Percentiles rank a stretch among this genome's conserved stretches.
Evolutionary conservation across 2,888 invertebrate species (phyloP).

Genomic region (Sarcophaga carnaria): DNA sequence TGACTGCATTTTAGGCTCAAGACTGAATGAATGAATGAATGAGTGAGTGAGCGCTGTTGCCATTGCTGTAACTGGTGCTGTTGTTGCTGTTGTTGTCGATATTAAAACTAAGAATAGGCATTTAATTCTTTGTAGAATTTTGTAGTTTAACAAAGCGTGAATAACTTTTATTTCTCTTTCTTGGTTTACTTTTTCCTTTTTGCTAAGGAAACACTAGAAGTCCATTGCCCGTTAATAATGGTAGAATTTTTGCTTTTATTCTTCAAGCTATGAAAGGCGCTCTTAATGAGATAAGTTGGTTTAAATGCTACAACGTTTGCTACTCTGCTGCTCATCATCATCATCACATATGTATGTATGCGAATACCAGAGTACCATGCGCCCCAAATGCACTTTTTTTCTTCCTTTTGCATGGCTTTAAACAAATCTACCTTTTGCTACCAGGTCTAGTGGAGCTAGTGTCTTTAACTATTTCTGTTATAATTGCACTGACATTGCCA

Average conservation of each 20-base stretch:
- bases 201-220: slow-evolving; percentile 54
- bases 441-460: slow-evolving; percentile 15
- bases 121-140: slow-evolving; percentile 62
- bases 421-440: slow-evolving; percentile 28
- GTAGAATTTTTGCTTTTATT: slow-evolving; percentile 60
- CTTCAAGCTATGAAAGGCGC: slow-evolving; percentile 68
- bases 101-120: slow-evolving; percentile 59
- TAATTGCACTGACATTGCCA: slow-evolving; percentile 69
- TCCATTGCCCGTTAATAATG: slow-evolving; percentile 54
- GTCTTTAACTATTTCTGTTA: slow-evolving; percentile 64
- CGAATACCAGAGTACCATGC: background rate
- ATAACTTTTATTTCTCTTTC: slow-evolving; percentile 69
- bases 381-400: background rate
- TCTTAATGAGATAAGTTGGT: slow-evolving; percentile 69
- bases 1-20: slow-evolving; percentile 17
- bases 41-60: no score
- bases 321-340: background rate
- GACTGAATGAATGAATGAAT: slow-evolving; percentile 34
- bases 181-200: background rate
- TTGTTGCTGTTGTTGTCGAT: slow-evolving; percentile 36
- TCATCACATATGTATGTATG: background rate
- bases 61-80: background rate
- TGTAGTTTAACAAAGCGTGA: slow-evolving; percentile 71
- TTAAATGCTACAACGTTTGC: slow-evolving; percentile 34
- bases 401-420: background rate